These are phyloP conservation scores for Limanda limanda DNA, from an alignment of 2,113 vertebrate genomes.

Conservation along the genomic window DNA sequence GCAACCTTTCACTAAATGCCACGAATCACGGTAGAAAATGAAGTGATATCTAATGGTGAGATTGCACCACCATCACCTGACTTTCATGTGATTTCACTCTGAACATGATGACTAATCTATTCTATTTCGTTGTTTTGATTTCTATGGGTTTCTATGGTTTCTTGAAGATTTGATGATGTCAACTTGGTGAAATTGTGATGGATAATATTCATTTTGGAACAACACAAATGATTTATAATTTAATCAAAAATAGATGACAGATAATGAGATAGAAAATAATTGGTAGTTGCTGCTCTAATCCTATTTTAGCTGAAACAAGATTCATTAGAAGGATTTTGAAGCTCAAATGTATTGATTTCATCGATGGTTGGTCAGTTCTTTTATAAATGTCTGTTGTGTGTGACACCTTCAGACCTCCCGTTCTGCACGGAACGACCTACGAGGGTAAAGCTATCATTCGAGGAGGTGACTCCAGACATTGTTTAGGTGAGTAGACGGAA, in stretches of 20 bases:
- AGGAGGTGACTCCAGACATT: slow-evolving; percentile 1
- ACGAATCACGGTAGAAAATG: too few relatives aligned
- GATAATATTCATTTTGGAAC: too few relatives aligned
- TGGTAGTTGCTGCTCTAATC: not conserved
- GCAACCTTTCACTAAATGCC: too few relatives aligned
- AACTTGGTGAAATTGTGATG: too few relatives aligned
- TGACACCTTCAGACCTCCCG: not conserved
- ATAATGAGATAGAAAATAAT: not conserved
- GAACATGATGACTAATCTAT: not conserved
- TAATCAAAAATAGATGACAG: too few relatives aligned
- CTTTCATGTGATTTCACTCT: not conserved
- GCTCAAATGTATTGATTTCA: not conserved
- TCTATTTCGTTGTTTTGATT: too few relatives aligned
- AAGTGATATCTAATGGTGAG: too few relatives aligned
- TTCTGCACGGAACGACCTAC: not conserved
- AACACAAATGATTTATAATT: too few relatives aligned
- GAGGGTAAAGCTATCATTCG: not conserved
- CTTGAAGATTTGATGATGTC: too few relatives aligned
- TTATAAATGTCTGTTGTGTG: slow-evolving; percentile 1
- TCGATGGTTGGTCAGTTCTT: not conserved
- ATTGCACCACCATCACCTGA: too few relatives aligned
- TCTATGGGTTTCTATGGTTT: too few relatives aligned
- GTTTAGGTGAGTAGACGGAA: not conserved
- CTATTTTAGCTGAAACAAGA: not conserved
- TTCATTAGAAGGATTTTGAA: not conserved